These are phyloP conservation scores for Andrena dorsata DNA, from an alignment of 2,888 invertebrate genomes.

Conservation along the genomic window DNA sequence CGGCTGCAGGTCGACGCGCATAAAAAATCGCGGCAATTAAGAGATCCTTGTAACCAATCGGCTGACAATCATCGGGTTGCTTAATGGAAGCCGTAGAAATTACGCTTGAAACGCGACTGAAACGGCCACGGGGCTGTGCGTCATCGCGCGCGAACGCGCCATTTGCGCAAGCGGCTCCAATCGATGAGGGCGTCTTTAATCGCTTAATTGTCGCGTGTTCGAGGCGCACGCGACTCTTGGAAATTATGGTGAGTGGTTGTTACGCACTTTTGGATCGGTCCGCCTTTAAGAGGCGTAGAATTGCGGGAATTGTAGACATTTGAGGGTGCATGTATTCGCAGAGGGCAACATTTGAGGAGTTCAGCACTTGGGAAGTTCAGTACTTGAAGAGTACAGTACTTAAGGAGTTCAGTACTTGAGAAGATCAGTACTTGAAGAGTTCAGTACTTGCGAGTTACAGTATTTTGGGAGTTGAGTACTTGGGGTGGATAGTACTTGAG, in stretches of 20 bases:
- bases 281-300: neutral
- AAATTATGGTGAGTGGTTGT: constrained; percentile 20
- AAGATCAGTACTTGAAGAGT: neutral
- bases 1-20: neutral
- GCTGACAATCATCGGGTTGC: constrained; percentile 36
- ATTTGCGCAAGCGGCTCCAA: constrained; percentile 42
- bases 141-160: constrained; percentile 25
- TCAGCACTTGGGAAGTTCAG: neutral
- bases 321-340: neutral
- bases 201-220: constrained; percentile 56
- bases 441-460: neutral
- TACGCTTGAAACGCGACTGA: constrained; percentile 19
- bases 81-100: constrained; percentile 47
- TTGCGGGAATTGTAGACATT: neutral
- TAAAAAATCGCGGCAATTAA: constrained; percentile 44
- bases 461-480: too few species aligned
- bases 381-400: neutral
- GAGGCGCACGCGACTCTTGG: constrained; percentile 41
- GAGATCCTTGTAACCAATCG: constrained; percentile 63
- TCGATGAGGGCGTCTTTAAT: constrained; percentile 48
- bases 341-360: neutral
- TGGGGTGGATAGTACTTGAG: too few species aligned
- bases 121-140: constrained; percentile 29
- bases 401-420: neutral
- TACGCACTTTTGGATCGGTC: constrained; percentile 36